Base-by-base conservation (phyloP, 1,140 invertebrate genomes). In the Aphidius gifuensis region DNA sequence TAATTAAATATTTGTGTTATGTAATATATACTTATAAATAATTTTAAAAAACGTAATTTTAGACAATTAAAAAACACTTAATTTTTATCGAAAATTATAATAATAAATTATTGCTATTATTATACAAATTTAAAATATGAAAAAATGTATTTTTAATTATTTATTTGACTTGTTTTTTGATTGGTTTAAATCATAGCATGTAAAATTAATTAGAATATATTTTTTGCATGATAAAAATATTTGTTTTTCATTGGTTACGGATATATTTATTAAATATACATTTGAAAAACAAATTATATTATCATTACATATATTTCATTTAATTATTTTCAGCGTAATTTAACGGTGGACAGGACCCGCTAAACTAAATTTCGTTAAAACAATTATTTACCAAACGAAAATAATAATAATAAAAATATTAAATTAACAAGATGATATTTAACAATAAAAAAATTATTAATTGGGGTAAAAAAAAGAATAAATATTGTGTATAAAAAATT, bases 251-350 rank as follows among this genome's bases (percentile, higher is more conserved):
- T 48, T 7, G 16, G 16, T 11, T 48, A 11, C 8, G 11, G 8
- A n/a, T 6, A 11, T n/a, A 7, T n/a, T 7, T 7, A n/a, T 6
- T n/a, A 11, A n/a, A 11, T 6, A n/a, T 21, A 9, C 8, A 48
- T 45, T 4, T 51, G 7, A 48, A 60, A 48, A 53, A 1, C 42
- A 16, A 16, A 58, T 43, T 53, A 9, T 59, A 64, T 65, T 72
- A 70, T 71, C 66, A 58, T 62, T 38, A 56, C 39, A 58, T 65
- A 58, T 66, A 66, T 64, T 65, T 58, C 57, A 57, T 80, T 78
- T 64, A 40, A n/a, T 55, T 38, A 55, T 78, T 80, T 80, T 77
- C 78, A 80, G 77, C 76, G 66, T 69, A 69, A 68, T 61, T 69
- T 64, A 75, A 72, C 65, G 72, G 77, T 57, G 72, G 74, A 71